phyloP scores from a whole-genome alignment of 92 coral and sea anemone genomes.

The Porites divaricata region DNA sequence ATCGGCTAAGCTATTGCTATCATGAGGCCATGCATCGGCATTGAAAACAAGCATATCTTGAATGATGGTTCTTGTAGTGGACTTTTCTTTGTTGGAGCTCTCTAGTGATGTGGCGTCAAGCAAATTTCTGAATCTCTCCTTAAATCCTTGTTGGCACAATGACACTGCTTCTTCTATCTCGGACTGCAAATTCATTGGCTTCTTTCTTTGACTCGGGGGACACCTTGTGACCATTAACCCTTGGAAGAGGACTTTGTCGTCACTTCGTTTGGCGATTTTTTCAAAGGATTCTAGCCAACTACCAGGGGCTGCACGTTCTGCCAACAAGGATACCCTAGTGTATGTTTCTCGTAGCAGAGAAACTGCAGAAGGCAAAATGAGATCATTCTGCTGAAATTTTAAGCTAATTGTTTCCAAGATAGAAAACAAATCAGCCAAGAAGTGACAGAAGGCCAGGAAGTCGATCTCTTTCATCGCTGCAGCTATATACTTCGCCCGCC shows the following conservation, averaged over 20 bases:
- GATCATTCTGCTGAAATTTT: conserved; percentile 51
- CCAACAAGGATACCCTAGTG: conserved; percentile 36
- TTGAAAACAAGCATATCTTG: too few species aligned
- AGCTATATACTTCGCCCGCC: conserved; percentile 39
- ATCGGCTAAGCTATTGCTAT: not conserved
- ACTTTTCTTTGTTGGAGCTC: too few species aligned
- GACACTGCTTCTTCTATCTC: too few species aligned
- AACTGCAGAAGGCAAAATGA: conserved; percentile 52
- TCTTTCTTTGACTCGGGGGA: too few species aligned
- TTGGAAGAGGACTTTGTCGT: conserved; percentile 32
- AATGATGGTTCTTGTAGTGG: too few species aligned
- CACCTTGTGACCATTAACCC: not conserved
- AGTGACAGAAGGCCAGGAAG: conserved; percentile 53
- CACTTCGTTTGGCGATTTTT: not conserved
- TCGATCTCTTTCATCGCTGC: conserved; percentile 22
- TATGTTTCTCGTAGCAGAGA: conserved; percentile 31
- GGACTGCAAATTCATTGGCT: too few species aligned
- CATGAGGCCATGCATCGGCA: conserved; percentile 9
- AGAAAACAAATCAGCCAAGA: conserved; percentile 48
- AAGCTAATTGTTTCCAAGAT: conserved; percentile 48
- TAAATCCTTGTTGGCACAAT: too few species aligned
- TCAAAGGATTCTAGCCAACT: conserved; percentile 28
- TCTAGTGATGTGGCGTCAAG: too few species aligned
- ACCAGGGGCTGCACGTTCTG: conserved; percentile 32
- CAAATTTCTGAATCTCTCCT: too few species aligned